A percentile compares a stretch with the other conserved stretches of the same genome.
These are phyloP conservation scores for Lophius piscatorius DNA, from an alignment of 2,113 vertebrate genomes.

Conservation along the genomic window DNA sequence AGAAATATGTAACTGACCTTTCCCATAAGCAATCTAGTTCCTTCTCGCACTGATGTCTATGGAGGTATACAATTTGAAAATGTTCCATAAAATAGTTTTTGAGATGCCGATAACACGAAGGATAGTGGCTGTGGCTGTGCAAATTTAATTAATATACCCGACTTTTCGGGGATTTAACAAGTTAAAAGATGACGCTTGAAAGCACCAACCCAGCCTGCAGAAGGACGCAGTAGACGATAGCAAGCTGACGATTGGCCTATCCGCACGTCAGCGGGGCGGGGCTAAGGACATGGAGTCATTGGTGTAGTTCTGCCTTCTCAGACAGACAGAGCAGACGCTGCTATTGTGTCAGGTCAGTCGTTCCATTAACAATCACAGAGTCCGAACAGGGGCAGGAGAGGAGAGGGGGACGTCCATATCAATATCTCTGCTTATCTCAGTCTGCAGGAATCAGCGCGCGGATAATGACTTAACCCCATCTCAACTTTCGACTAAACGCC, in stretches of 20 bases:
- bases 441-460: not conserved
- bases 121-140: too few relatives aligned
- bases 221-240: conserved; percentile 9
- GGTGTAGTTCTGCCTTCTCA: conserved; percentile 21
- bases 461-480: not conserved
- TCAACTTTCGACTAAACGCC: conserved; percentile 6
- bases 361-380: conserved; percentile 46
- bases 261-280: conserved; percentile 55
- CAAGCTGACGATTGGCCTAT: conserved; percentile 42
- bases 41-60: too few relatives aligned
- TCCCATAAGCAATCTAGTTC: too few relatives aligned
- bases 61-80: too few relatives aligned
- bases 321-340: conserved; percentile 60
- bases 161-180: too few relatives aligned
- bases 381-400: conserved; percentile 8
- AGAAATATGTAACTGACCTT: too few relatives aligned
- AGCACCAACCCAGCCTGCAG: conserved; percentile 6
- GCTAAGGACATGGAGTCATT: conserved; percentile 18
- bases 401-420: not conserved
- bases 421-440: not conserved
- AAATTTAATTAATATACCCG: too few relatives aligned
- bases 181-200: not conserved
- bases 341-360: conserved; percentile 51
- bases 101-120: too few relatives aligned
- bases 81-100: too few relatives aligned